Conservation (phyloP, 2,888 invertebrate species). For the Rotaria sp. region DNA sequence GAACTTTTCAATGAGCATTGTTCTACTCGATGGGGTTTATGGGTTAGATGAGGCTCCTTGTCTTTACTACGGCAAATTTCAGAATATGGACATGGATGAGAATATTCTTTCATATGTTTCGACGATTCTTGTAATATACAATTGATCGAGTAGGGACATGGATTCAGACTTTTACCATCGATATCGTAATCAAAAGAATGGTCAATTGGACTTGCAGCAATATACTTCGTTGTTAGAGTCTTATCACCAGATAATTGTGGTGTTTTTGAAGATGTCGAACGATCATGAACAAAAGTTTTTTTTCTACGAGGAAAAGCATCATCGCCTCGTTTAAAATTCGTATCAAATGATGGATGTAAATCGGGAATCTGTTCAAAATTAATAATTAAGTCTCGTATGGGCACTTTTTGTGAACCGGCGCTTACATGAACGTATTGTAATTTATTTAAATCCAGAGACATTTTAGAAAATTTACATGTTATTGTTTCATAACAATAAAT, state of each 20-base stretch:
- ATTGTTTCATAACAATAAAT: conserved; percentile 2
- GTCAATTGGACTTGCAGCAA: neutral
- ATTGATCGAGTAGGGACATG: neutral
- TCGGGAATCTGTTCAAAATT: neutral
- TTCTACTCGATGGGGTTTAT: neutral
- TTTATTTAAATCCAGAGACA: neutral
- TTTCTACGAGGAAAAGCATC: neutral
- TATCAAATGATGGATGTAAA: conserved; percentile 26
- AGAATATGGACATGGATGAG: neutral
- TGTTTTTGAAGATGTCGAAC: neutral
- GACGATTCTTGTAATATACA: neutral
- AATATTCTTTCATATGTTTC: neutral
- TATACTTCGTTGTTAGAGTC: neutral
- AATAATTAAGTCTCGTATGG: neutral
- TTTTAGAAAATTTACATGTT: neutral
- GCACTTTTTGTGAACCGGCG: neutral
- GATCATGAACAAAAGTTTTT: neutral
- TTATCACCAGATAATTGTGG: neutral
- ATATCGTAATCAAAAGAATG: neutral
- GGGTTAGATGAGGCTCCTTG: neutral
- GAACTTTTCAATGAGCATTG: neutral
- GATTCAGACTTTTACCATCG: neutral
- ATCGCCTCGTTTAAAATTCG: neutral
- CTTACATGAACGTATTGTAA: neutral
- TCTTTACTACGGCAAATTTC: neutral